A percentile compares a stretch with the other conserved stretches of the same genome.
These are phyloP conservation scores for Climacteris rufus DNA, from an alignment of 2,113 vertebrate genomes.

Conservation along the genomic window DNA sequence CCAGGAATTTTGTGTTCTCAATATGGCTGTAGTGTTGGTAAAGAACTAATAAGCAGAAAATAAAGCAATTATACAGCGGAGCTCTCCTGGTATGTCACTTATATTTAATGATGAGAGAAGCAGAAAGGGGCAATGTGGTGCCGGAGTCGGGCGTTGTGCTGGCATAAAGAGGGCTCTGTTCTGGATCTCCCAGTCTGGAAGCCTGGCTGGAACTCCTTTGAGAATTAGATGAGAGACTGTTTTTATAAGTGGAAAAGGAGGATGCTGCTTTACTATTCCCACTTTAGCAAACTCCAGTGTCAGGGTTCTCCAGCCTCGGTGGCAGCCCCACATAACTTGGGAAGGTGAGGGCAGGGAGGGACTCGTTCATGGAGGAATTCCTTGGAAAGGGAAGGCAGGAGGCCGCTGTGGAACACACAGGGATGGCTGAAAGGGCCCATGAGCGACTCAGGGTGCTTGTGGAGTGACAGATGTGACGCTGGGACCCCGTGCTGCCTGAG, in stretches of 20 bases:
- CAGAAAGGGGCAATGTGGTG: conserved; percentile 42
- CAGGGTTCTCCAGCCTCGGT: rapidly evolving
- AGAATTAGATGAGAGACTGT: background rate
- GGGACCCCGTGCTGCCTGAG: background rate
- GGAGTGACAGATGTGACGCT: background rate
- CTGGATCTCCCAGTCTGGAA: background rate
- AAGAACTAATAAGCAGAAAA: conserved; percentile 81
- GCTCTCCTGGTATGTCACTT: conserved; percentile 74
- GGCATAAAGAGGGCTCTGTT: background rate
- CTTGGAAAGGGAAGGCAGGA: background rate
- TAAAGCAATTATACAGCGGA: conserved; percentile 77
- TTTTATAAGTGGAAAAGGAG: background rate
- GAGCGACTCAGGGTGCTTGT: background rate
- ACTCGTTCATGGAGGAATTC: rapidly evolving
- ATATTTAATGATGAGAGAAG: conserved; percentile 8
- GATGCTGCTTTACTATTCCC: background rate
- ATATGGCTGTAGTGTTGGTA: conserved; percentile 79
- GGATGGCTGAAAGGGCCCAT: background rate
- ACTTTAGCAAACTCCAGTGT: background rate
- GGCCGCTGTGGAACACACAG: rapidly evolving
- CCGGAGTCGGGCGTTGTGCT: background rate
- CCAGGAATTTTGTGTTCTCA: conserved; percentile 76
- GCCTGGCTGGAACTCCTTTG: background rate
- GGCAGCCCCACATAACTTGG: rapidly evolving
- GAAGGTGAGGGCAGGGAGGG: background rate